Conservation (phyloP, 2,888 invertebrate species). For the Prenolepis imparis region DNA sequence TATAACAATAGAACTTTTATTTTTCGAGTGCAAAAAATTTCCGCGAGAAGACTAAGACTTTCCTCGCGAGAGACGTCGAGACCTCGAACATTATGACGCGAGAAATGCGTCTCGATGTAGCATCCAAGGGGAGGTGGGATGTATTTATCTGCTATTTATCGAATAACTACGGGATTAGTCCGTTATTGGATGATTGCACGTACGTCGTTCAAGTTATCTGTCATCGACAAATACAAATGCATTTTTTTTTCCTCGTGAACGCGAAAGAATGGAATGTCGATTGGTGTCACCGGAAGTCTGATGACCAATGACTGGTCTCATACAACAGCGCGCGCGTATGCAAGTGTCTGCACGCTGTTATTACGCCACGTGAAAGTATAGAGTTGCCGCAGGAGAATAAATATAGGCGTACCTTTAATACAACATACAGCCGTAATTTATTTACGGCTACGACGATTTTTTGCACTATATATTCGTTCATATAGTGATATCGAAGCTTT, state of each 20-base stretch:
- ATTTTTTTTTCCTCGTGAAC: constrained; percentile 68
- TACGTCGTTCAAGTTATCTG: constrained; percentile 66
- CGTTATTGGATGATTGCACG: constrained; percentile 79
- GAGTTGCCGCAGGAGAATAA: constrained; percentile 56
- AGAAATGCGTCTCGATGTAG: constrained; percentile 61
- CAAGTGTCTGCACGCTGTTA: constrained; percentile 45
- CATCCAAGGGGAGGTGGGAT: constrained; percentile 30
- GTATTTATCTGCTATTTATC: constrained; percentile 70
- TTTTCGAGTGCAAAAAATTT: constrained; percentile 3
- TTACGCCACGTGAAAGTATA: constrained; percentile 59
- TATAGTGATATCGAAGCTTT: constrained; percentile 5
- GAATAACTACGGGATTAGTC: constrained; percentile 79
- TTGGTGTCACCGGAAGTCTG: constrained; percentile 71
- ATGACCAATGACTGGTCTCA: constrained; percentile 67
- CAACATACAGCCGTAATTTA: constrained; percentile 23
- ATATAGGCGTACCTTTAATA: constrained; percentile 44
- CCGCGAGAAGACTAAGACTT: neutral
- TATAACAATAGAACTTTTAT: neutral
- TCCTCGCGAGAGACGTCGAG: neutral
- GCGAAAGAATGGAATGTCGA: constrained; percentile 76
- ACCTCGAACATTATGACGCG: constrained; percentile 32
- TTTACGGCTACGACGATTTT: constrained; percentile 28
- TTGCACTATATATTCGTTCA: constrained; percentile 31
- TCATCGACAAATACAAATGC: constrained; percentile 75
- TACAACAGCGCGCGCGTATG: constrained; percentile 40